Conservation (phyloP, 2,888 invertebrate genomes). For the Drosophila histrio region DNA sequence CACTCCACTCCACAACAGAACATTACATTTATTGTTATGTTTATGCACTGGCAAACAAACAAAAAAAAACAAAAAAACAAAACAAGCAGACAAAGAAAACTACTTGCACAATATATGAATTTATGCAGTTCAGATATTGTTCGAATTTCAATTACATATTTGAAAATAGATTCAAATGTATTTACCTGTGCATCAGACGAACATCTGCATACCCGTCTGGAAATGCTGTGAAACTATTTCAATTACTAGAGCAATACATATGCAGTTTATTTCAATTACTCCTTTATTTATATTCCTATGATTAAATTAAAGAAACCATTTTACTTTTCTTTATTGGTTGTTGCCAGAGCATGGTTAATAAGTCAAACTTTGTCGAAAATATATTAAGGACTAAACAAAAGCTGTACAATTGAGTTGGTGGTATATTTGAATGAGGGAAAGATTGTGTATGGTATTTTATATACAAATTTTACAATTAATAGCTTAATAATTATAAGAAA, state of each 20-base stretch:
- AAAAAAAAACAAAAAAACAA: background rate
- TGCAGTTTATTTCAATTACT: background rate
- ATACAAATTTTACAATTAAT: too few relatives aligned
- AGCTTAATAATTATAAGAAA: too few relatives aligned
- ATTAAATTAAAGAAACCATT: too few relatives aligned
- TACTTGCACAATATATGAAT: slow-evolving; percentile 31
- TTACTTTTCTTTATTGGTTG: too few relatives aligned
- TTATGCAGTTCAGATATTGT: slow-evolving; percentile 30
- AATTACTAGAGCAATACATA: too few relatives aligned
- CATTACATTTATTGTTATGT: slow-evolving; percentile 71
- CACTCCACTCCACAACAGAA: slow-evolving; percentile 40
- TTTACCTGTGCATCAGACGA: background rate
- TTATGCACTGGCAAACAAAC: slow-evolving; percentile 49
- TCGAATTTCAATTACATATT: background rate
- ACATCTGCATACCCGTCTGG: background rate
- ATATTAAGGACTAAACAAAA: too few relatives aligned
- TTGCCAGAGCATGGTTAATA: too few relatives aligned
- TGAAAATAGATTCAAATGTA: slow-evolving; percentile 20
- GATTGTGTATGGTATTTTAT: too few relatives aligned
- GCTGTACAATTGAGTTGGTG: too few relatives aligned
- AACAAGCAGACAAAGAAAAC: slow-evolving; percentile 5
- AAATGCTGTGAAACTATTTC: background rate
- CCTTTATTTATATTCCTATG: background rate
- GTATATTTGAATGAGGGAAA: too few relatives aligned
- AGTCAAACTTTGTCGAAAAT: too few relatives aligned